Base-by-base conservation (phyloP, 2,888 invertebrate genomes). In the Melitaea athalia region DNA sequence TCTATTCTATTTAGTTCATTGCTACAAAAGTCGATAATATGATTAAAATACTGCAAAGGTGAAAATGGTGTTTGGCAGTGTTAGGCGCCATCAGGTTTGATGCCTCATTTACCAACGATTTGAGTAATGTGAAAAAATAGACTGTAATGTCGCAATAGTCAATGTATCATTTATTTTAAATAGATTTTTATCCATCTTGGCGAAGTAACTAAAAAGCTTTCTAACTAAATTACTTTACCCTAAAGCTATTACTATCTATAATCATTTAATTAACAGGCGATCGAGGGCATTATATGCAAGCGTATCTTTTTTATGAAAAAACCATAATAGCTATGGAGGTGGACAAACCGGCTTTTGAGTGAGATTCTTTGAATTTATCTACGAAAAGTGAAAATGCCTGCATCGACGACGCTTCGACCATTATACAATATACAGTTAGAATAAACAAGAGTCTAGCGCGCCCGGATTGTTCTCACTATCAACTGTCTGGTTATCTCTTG, bases 371-470 rank as follows among this genome's bases (percentile, higher is more conserved):
- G 82, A 52, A 71, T 85, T 83, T 83, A 81, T 79, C 78, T 70
- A 76, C 78, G 82, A 87, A 89, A 89, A 89, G 89, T 88, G 88
- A 89, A 89, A 89, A 87, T 85, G 73, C 75, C 74, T 69, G 70
- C 72, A 71, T 74, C 69, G 66, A 59, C 62, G 64, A 59, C 62
- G 64, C 69, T 67, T 50, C 63, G 57, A 61, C 69, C 61, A 71
- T 72, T 71, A 64, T 63, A 38, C 14, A 38, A 64, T 24, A 24
- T 24, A 64, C 68, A 64, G 50, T 69, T 65, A 63, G 64, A 69
- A 65, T 63, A 57, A 69, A 69, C 65, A 67, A 55, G 66, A 64
- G 62, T 47, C 55, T 24, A 24, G 59, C 42, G 53, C 33, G 47
- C 24, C 55, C 55, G 47, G 52, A 60, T 53, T 59, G 53, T 69